Base-by-base conservation (phyloP, 1,140 invertebrate species). In the Drosophila pseudoobscura region DNA sequence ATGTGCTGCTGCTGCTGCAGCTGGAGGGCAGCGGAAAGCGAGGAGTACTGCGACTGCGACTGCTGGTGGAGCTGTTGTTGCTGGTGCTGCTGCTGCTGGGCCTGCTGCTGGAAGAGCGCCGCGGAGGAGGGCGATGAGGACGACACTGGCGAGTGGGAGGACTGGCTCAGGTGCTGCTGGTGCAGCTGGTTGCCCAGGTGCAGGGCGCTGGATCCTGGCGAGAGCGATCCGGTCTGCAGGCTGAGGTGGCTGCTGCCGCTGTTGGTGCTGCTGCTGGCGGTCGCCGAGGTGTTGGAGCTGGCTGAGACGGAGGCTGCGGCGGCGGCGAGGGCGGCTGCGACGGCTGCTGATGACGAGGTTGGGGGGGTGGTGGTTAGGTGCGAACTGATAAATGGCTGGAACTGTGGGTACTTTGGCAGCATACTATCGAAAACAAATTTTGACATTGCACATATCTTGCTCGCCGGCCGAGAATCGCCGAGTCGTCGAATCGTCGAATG, bases 381-480 rank as follows among this genome's bases (percentile, higher is more conserved):
- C 72, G 91, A 91, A 91, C 90, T 91, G 73, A 91, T 91, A 91
- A 92, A 93, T 94, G 95, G 93, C 94, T 94, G 91, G 95, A 96
- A 93, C 95, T 95, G 91, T 95, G 92, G 96, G 95, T 98, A 98
- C 94, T 98, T 98, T 83, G 97, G 97, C 93, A 98, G 95, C 96
- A 98, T 97, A 94, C 96, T 97, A 96, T 98, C 97, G 93, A 98
- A 97, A 94, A 97, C 96, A 94, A 97, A 97, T 95, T 98, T 98
- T 95, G 96, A 97, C 97, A 98, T 97, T 94, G 94, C 95, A 93
- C 93, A 93, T 93, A 91, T 65, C 79, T 79, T 56, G 63, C 75
- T 74, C 75, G 77, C 77, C 80, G 68, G 77, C 82, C 77, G 80
- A 80, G 80, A 71, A 84, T 61, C 71, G 63, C 64, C 75, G 69